Percentiles rank a stretch among this genome's conserved stretches.
Conservation (phyloP, 2,888 invertebrate genomes). For the Caprella mutica region DNA sequence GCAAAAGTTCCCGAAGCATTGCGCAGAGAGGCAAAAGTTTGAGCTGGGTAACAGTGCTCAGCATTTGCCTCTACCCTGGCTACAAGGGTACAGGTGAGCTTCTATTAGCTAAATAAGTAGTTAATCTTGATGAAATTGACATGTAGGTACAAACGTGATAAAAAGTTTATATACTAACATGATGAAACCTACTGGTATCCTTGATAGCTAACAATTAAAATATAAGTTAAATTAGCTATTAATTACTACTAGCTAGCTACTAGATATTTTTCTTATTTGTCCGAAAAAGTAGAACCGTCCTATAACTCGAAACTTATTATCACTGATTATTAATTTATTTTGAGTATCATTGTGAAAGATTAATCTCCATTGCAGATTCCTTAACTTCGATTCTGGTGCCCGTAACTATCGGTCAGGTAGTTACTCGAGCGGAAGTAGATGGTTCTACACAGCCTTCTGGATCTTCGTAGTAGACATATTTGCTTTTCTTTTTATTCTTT, state of each 20-base stretch:
- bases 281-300: too few species aligned
- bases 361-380: background rate
- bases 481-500: background rate
- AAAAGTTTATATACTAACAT: too few species aligned
- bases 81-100: slow-evolving; percentile 14
- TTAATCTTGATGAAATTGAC: background rate
- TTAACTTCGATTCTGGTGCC: background rate
- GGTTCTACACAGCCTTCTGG: slow-evolving; percentile 8
- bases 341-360: too few species aligned
- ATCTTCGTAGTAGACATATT: slow-evolving; percentile 5
- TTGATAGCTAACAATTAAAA: too few species aligned
- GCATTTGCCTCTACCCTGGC: slow-evolving; percentile 25
- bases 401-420: slow-evolving; percentile 3
- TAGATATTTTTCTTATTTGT: too few species aligned
- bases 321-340: too few species aligned
- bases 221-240: too few species aligned
- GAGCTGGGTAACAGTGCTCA: slow-evolving; percentile 19
- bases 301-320: too few species aligned
- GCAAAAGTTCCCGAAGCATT: slow-evolving; percentile 8
- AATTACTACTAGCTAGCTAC: too few species aligned
- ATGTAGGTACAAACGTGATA: background rate
- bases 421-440: slow-evolving; percentile 1
- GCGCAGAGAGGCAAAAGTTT: slow-evolving; percentile 14
- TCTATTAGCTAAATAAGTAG: background rate
- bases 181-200: too few species aligned